Evolutionary conservation across 2,888 invertebrate genomes (phyloP), one percentile per base, ranked within the genome.

Genomic region (Chirona hameri): DNA sequence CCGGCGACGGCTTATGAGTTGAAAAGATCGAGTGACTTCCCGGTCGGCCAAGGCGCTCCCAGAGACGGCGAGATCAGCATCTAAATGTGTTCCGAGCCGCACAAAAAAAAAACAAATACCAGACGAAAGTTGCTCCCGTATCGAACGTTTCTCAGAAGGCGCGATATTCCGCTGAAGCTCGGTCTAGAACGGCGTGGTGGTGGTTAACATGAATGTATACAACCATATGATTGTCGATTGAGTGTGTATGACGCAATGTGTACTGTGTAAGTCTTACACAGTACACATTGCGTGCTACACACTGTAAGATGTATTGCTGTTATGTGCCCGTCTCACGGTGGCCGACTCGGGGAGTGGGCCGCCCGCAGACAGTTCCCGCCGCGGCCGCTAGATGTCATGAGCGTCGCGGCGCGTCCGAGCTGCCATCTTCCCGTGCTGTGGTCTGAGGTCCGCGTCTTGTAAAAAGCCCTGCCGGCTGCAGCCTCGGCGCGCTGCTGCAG

Each of bases 1-100:
- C 29, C 80, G 80, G 48, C 80, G 52, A n/a, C n/a, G 80, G 48
- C 52, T 80, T 80, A 48, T 80, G 80, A 52, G 48, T 52, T 80
- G 80, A 80, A 80, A 80, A 80, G 80, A 39, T 76, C 46, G 39
- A 76, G 76, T 46, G 76, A 76, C 76, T 76, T 14, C 18, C 76
- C 27, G 76, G 39, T 27, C 31, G 39, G 76, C 2, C 76, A 14
- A 15, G 39, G n/a, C 76, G 72, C 72, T 3, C 31, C 72, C 52
- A 18, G 52, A 52, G 72, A 15, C 72, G 72, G 27, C 18, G 31
- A 76, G 76, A 76, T 76, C 46, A 39, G 5, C 76, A 76, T 76
- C 76, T 76, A 76, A 76, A 76, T 76, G 76, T 24, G 76, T 4
- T 72, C 39, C 76, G 14, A 18, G 76, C 39, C 76, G 24, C 46